A percentile compares a stretch with the other conserved stretches of the same genome.
Evolutionary conservation across 1,140 invertebrate species (phyloP).

Genomic region (Nephila pilipes): DNA sequence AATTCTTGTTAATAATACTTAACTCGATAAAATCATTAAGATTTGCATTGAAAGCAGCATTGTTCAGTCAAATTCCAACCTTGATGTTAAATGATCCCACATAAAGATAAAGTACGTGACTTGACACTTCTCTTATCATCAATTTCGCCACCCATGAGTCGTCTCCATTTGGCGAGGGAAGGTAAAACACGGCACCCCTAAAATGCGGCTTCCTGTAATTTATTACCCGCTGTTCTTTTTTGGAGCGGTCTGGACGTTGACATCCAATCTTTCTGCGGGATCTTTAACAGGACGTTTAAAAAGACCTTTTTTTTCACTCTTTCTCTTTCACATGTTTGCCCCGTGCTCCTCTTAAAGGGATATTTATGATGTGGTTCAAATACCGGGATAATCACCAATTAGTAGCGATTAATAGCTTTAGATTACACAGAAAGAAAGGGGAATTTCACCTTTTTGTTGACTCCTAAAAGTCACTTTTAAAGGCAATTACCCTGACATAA

Average conservation of each 20-base stretch:
- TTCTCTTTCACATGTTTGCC: slow-evolving; percentile 22
- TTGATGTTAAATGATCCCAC: background rate
- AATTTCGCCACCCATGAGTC: slow-evolving; percentile 23
- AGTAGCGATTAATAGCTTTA: slow-evolving; percentile 61
- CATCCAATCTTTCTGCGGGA: slow-evolving; percentile 71
- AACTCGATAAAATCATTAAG: background rate
- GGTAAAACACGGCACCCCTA: slow-evolving; percentile 51
- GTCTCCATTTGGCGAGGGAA: slow-evolving; percentile 40
- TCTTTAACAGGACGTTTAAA: slow-evolving; percentile 74
- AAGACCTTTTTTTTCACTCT: slow-evolving; percentile 38
- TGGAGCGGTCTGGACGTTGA: slow-evolving; percentile 58
- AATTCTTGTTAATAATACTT: slow-evolving; percentile 31
- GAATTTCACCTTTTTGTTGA: slow-evolving; percentile 47
- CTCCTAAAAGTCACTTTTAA: slow-evolving; percentile 48
- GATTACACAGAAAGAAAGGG: slow-evolving; percentile 39
- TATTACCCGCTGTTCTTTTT: slow-evolving; percentile 69
- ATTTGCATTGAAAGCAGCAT: slow-evolving; percentile 5
- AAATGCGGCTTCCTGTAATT: slow-evolving; percentile 72
- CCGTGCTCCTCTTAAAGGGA: slow-evolving; percentile 63
- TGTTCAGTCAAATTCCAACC: slow-evolving; percentile 1
- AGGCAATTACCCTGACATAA: slow-evolving; percentile 52
- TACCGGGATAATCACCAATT: slow-evolving; percentile 67
- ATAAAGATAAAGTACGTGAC: background rate
- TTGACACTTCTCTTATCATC: slow-evolving; percentile 1
- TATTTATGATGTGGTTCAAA: slow-evolving; percentile 75